These are phyloP conservation scores for Drosophila orosa DNA, from an alignment of 1,140 invertebrate genomes.

Conservation along the genomic window DNA sequence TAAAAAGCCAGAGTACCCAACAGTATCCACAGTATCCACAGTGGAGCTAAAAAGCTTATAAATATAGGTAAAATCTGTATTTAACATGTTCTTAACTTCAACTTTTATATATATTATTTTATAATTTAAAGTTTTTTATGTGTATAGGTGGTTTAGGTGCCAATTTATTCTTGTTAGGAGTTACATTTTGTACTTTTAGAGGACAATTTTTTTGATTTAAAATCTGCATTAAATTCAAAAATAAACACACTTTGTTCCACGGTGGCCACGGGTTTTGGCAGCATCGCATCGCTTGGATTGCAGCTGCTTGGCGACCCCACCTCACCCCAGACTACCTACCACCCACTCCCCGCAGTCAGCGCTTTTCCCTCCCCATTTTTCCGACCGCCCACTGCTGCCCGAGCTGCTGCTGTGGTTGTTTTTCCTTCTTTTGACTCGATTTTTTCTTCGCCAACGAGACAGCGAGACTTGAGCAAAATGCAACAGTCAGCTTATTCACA, in stretches of 20 bases:
- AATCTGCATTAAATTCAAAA: too few species aligned
- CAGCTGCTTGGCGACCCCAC: constrained; percentile 61
- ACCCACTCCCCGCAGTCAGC: constrained; percentile 5
- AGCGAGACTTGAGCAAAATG: constrained; percentile 51
- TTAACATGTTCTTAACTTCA: neutral
- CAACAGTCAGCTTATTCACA: constrained; percentile 66
- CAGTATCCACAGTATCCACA: neutral
- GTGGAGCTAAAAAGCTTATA: neutral
- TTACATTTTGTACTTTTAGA: too few species aligned
- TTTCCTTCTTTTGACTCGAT: constrained; percentile 40
- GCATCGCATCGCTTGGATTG: constrained; percentile 37
- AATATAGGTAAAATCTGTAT: too few species aligned
- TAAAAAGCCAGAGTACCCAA: neutral
- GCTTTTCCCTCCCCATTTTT: constrained; percentile 8
- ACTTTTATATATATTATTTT: too few species aligned
- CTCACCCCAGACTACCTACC: constrained; percentile 49
- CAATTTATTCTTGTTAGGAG: too few species aligned
- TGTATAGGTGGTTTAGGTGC: too few species aligned
- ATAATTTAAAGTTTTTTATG: too few species aligned
- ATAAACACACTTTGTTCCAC: constrained; percentile 12
- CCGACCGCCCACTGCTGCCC: constrained; percentile 59
- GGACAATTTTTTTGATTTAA: too few species aligned
- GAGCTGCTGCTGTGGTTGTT: constrained; percentile 50
- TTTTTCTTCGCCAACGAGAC: constrained; percentile 59
- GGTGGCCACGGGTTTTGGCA: constrained; percentile 54